Percentiles rank a stretch among this genome's conserved stretches.
Evolutionary conservation across 1,140 invertebrate genomes (phyloP).

Genomic region (Drosophila mauritiana): DNA sequence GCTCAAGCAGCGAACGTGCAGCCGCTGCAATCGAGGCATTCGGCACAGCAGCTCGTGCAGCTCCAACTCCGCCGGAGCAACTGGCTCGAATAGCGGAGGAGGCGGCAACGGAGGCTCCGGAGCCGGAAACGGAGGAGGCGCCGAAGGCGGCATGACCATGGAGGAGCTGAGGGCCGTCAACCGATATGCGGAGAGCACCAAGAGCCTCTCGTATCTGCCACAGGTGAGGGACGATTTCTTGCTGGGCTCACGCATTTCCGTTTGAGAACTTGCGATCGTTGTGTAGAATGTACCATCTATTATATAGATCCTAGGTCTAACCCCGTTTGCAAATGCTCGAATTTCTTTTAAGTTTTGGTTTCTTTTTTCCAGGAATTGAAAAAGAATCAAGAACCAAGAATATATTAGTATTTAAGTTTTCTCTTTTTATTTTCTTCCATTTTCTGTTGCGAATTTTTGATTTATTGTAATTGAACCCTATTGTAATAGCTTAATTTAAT

Average conservation of each 20-base stretch:
- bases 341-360: conserved; percentile 70
- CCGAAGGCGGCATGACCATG: conserved; percentile 88
- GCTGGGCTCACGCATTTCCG: conserved; percentile 80
- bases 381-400: conserved; percentile 56
- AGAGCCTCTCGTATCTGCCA: conserved; percentile 95
- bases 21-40: conserved; percentile 80
- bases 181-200: conserved; percentile 96
- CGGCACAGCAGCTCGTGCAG: conserved; percentile 87
- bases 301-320: conserved; percentile 40
- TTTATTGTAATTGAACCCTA: conserved; percentile 37
- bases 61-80: conserved; percentile 86
- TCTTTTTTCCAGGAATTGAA: conserved; percentile 71
- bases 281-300: conserved; percentile 22
- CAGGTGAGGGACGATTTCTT: conserved; percentile 88
- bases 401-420: conserved; percentile 30
- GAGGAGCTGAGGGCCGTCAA: conserved; percentile 94
- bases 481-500: conserved; percentile 19
- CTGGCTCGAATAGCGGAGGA: conserved; percentile 84
- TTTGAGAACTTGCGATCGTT: conserved; percentile 56
- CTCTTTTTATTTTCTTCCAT: conserved; percentile 43
- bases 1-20: conserved; percentile 69
- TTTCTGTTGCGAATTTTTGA: conserved; percentile 50
- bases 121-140: conserved; percentile 86
- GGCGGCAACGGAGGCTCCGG: conserved; percentile 86
- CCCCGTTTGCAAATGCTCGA: conserved; percentile 42